Base-by-base conservation (phyloP, 2,888 invertebrate species). In the Scaptomyza flava region DNA sequence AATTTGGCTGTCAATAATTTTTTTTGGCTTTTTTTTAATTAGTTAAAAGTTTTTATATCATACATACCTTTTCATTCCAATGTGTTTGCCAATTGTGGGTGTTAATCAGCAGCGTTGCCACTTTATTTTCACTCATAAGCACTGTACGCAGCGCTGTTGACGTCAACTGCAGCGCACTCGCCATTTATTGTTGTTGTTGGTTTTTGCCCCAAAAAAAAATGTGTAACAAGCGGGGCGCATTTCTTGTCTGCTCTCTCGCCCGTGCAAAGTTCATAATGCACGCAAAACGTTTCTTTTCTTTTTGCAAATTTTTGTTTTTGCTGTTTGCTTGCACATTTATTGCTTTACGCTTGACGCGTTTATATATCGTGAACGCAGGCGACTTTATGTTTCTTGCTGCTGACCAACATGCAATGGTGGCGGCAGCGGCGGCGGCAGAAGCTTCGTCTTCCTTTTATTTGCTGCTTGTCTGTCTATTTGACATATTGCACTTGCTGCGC, bases 331-430 rank as follows among this genome's bases (percentile, higher is more conserved):
- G 85, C 82, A 80, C 87, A 81, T 87, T 81, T 87, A 84, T 88
- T 81, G 78, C 86, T 87, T 88, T 84, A 87, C 86, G 86, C 86
- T 87, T 84, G 89, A 74, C 87, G 87, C 81, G 79, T 86, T 84
- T 34, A 20, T 34, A 9, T 72, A 71, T 68, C 60, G 53, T 47
- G 57, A 70, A 57, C 59, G 54, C 36, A 34, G 48, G 51, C 67
- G 76, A 65, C 61, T 69, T 67, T 67, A 46, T 65, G 60, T 58
- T 73, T 57, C 17, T 57, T 66, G 75, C 56, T 53, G 68, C 73
- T 77, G 74, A 72, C 74, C 82, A 79, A 65, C 79, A 77, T 72
- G 77, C 77, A 72, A 72, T 53, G 64, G 64, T 34, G 51, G 60
- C 42, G 46, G 67, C 38, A 6, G 33, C 33, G 9, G 0, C 30